Base-by-base conservation (phyloP, 2,888 invertebrate genomes). In the Tipula confusa region DNA sequence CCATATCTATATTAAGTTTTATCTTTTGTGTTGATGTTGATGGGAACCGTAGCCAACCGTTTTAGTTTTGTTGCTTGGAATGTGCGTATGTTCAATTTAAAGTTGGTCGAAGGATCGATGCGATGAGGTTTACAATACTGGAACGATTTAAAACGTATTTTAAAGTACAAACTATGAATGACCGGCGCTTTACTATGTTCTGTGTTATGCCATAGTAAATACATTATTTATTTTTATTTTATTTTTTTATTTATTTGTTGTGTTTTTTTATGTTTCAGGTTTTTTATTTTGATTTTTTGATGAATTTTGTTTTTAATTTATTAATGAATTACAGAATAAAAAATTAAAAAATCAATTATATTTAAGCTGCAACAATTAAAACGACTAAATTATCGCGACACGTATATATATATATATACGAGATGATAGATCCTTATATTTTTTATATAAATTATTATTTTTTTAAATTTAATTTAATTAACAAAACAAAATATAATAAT, bases 301-400 rank as follows among this genome's bases (percentile, higher is more conserved):
- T 64, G 64, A 24, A 15, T 43, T 24, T 64, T 64, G 24, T 64
- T 64, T 64, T 64, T 64, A n/a, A 24, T 64, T 64, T 64, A 64
- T 33, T 33, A 7, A 33, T 64, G 24, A 64, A 64, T 64, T 64
- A 64, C 64, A 64, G 64, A 64, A 64, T 24, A 64, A 64, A 64
- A 64, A 64, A 64, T 64, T 64, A 64, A 64, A 64, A 24, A 64
- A 64, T 64, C 64, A 64, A 64, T n/a, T 64, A 64, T 64, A n/a
- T 64, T 64, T 64, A 64, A 64, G 64, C 64, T 64, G 64, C 64
- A 64, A 64, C 64, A 24, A 24, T 64, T 64, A 48, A 64, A 64
- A 64, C 9, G 9, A 64, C 24, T 64, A 64, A 64, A 48, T 1
- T 48, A 48, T 64, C 64, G 64, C 64, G 24, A 64, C 64, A 64